Evolutionary conservation across 2,888 invertebrate species (phyloP).

Genomic region (Pandemis corylana): DNA sequence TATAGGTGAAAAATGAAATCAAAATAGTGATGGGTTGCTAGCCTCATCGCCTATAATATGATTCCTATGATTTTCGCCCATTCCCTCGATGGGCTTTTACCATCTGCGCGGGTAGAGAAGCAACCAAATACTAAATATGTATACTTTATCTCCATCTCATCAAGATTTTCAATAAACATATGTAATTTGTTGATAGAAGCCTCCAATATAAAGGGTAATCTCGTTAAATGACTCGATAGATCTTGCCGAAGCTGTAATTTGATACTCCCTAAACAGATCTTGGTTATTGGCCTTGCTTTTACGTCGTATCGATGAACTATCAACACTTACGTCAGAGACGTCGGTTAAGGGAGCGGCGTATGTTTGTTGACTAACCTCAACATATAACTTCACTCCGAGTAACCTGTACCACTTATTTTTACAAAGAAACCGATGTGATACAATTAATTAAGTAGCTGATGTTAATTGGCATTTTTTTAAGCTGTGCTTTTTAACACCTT

Average conservation of each 20-base stretch:
- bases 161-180: constrained; percentile 25
- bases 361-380: not conserved
- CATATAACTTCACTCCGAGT: not conserved
- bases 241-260: constrained; percentile 21
- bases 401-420: not conserved
- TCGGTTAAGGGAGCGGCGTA: not conserved
- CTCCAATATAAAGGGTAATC: constrained; percentile 27
- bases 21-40: no score
- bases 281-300: constrained; percentile 14
- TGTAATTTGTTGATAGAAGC: constrained; percentile 1
- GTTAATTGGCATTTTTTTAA: no score
- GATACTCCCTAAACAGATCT: constrained; percentile 28
- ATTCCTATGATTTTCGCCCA: no score
- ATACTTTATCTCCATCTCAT: not conserved
- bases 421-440: not conserved
- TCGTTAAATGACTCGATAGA: constrained; percentile 16
- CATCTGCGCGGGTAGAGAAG: no score
- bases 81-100: no score
- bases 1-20: no score
- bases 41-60: no score
- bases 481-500: no score
- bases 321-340: constrained; percentile 1
- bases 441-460: no score
- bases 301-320: not conserved
- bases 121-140: no score